phyloP scores from a whole-genome alignment of 2,113 vertebrate species.

The Labrus mixtus region DNA sequence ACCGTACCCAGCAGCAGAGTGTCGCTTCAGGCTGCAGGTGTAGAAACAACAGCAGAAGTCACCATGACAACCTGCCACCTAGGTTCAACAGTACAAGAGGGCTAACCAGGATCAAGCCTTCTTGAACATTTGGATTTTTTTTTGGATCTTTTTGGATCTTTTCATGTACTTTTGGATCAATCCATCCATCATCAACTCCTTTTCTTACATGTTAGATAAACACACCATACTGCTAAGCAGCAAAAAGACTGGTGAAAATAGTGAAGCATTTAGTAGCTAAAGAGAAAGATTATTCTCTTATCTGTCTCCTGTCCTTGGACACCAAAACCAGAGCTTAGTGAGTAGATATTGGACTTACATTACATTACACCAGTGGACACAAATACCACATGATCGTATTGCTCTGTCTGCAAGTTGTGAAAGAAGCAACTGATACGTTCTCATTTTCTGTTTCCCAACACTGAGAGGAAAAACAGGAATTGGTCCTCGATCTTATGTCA shows the following conservation, averaged over 20 bases:
- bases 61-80: conserved; percentile 10
- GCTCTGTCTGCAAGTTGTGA: neutral
- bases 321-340: neutral
- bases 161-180: neutral
- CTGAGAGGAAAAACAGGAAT: too few species aligned
- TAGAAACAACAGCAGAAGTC: conserved; percentile 48
- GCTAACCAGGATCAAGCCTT: too few species aligned
- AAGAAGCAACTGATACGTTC: too few species aligned
- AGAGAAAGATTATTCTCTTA: neutral
- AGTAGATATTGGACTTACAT: neutral
- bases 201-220: neutral
- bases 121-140: too few species aligned
- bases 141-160: neutral
- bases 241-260: neutral
- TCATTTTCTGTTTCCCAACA: too few species aligned
- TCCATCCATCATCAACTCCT: neutral
- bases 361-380: too few species aligned
- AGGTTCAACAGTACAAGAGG: neutral
- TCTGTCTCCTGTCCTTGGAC: neutral
- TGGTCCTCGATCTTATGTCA: neutral
- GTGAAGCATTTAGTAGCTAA: neutral
- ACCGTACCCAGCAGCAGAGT: conserved; percentile 28
- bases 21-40: conserved; percentile 55
- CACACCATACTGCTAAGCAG: too few species aligned
- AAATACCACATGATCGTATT: neutral